phyloP scores from a whole-genome alignment of 2,797 vertebrate species.

The Masticophis lateralis region DNA sequence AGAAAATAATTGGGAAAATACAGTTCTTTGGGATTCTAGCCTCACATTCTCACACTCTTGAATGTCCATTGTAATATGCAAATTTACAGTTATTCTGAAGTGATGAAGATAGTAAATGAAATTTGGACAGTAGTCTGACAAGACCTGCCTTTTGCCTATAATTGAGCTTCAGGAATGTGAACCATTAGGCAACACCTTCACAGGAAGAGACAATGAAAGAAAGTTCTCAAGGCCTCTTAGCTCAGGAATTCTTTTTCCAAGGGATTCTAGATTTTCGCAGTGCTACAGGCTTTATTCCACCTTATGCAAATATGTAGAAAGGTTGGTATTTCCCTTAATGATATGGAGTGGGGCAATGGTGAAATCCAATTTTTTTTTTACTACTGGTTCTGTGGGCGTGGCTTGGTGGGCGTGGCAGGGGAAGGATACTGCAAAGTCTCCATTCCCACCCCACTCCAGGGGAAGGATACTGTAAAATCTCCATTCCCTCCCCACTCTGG shows the following conservation, averaged over 20 bases:
- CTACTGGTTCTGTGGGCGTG: too few relatives aligned
- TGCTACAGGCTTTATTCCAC: not conserved
- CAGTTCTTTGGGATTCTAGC: not conserved
- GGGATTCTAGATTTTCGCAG: not conserved
- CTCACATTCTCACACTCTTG: not conserved
- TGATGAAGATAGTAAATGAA: not conserved
- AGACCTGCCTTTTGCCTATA: not conserved
- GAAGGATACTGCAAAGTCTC: too few relatives aligned
- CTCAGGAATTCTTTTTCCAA: not conserved
- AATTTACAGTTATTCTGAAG: not conserved
- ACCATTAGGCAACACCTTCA: not conserved
- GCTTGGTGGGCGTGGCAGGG: too few relatives aligned
- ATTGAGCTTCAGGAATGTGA: not conserved
- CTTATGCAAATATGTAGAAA: not conserved
- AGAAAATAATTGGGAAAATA: not conserved
- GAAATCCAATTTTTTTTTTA: too few relatives aligned
- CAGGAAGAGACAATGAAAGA: not conserved
- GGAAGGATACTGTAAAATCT: too few relatives aligned
- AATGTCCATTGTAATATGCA: conserved; percentile 31
- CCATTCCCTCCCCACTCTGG: too few relatives aligned
- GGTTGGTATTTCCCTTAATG: not conserved
- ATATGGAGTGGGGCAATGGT: not conserved
- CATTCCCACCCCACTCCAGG: too few relatives aligned
- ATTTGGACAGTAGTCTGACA: not conserved
- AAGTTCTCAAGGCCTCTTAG: not conserved